These are phyloP conservation scores for Cancer borealis DNA, from an alignment of 2,888 invertebrate genomes.

Conservation along the genomic window DNA sequence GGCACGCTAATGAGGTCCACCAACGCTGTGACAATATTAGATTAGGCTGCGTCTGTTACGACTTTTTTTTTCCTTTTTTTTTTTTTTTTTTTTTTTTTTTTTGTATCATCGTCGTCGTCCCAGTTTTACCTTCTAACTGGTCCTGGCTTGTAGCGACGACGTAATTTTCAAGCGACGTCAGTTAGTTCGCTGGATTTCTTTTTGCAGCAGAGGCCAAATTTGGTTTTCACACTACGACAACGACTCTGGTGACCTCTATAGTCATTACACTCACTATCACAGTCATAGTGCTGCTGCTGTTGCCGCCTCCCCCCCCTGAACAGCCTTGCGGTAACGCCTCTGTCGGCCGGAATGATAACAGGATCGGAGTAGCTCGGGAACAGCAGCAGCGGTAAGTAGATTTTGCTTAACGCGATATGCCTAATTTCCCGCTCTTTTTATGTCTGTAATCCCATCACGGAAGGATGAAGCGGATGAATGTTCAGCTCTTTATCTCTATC, in stretches of 20 bases:
- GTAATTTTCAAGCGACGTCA: not conserved
- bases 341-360: not conserved
- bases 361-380: not conserved
- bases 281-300: not conserved
- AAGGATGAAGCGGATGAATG: not conserved
- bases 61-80: not conserved
- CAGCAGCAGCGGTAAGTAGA: constrained; percentile 1
- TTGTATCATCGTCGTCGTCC: too few relatives aligned
- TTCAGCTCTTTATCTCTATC: too few relatives aligned
- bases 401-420: constrained; percentile 26
- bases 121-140: not conserved
- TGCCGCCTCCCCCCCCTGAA: not conserved
- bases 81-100: not conserved
- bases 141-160: not conserved
- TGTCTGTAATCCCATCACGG: not conserved
- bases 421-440: not conserved
- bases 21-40: constrained; percentile 8
- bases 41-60: constrained; percentile 9
- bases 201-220: not conserved
- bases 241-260: not conserved
- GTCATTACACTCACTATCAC: not conserved
- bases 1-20: constrained; percentile 22
- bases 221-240: not conserved
- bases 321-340: not conserved
- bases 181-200: not conserved